Evolutionary conservation across 2,888 invertebrate genomes (phyloP), one percentile per base, ranked within the genome.

Genomic region (Eulithis prunata): DNA sequence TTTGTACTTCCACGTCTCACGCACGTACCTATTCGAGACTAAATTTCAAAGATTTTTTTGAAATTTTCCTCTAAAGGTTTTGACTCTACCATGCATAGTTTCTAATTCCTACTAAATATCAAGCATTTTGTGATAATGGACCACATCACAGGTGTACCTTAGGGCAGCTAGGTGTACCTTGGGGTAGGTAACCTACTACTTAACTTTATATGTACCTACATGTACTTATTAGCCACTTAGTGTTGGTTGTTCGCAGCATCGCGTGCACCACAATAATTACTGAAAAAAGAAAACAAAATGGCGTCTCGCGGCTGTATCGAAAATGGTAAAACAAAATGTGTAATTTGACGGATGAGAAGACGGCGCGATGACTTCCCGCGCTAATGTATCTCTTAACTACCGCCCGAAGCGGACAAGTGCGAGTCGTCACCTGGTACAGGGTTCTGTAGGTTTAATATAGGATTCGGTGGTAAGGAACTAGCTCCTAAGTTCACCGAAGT

Each of bases 261-360:
- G 64, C 68, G 61, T 58, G 64, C 69, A 54, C 41, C 38, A 47
- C 21, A 58, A 66, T 68, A 21, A 68, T 69, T 70, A 68, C 58
- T 54, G 49, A 43, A 68, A 62, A 63, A 54, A 65, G 28, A 54
- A 60, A 55, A 41, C n/a, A 64, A 64, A 32, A 66, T 60, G 62
- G 61, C 49, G 57, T 62, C 36, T 69, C 57, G 55, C 64, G 43
- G 52, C 62, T 59, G 64, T 64, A 62, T 62, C 56, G 21, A 65
- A 67, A 62, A 67, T 65, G 57, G 56, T 74, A 71, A 75, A 80
- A 78, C 70, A 74, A 76, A 78, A 80, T 57, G 65, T 67, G 14
- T 80, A 80, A 80, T 79, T 75, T 60, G 68, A 56, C 32, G 51
- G 57, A 59, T 66, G 70, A 73, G 67, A 64, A 67, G 70, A 66